Base-by-base conservation (phyloP, 2,888 invertebrate genomes). In the Dasypolia templi region DNA sequence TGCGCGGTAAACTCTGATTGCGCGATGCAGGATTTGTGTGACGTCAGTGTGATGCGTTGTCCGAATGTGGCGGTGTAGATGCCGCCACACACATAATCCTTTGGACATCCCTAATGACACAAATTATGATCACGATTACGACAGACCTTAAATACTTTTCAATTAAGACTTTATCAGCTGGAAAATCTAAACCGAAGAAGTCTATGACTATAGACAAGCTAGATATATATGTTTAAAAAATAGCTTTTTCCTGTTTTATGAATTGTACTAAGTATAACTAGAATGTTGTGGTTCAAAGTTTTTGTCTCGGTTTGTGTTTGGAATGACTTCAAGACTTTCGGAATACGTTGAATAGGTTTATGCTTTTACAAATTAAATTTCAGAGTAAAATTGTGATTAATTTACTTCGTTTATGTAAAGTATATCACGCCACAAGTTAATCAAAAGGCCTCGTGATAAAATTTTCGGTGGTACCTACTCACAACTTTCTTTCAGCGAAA, bases 161-260 rank as follows among this genome's bases (percentile, higher is more conserved):
- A 80, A 84, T 87, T 86, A 87, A 86, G 72, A 87, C 66, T 83
- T 86, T 86, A 78, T 83, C 67, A 63, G 70, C 55, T 75, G 76
- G 80, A 82, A 80, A 65, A 71, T 71, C 56, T 80, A 76, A 69
- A 77, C 64, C 19, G 67, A 59, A 44, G 66, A 66, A 74, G 53
- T 75, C 63, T 66, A 76, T 65, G 66, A 67, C 59, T 73, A 75
- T 79, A 77, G 76, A 75, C 55, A 59, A 26, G 51, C n/a, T n/a
- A n/a, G n/a, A n/a, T n/a, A 64, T 63, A 51, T 66, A 72, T 66
- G 61, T 67, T 74, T 80, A 64, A 7, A 64, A n/a, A 77, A 62
- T 58, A 61, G 42, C 64, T 72, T 56, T 74, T 73, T 44, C 29
- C 42, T n/a, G 12, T 73, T 74, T 72, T 26, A 35, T 66, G 29